Evolutionary conservation across 2,113 vertebrate species (phyloP).

Genomic region (Corapipo altera): DNA sequence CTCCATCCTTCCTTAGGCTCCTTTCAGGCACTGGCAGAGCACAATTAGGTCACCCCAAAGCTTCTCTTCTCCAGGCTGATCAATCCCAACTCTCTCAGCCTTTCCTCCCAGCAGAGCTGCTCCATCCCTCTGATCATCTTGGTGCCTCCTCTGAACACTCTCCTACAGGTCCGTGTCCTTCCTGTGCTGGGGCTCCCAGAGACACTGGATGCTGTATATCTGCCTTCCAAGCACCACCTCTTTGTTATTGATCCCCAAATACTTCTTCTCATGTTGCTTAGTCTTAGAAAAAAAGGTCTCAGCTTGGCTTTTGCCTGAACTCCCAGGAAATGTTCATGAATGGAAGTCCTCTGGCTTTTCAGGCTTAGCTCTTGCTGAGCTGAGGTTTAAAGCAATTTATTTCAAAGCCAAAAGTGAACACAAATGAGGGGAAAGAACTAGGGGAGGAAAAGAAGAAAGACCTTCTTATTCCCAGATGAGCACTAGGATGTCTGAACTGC

Average conservation of each 20-base stretch:
- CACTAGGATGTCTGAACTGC: background rate
- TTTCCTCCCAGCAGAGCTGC: too few relatives aligned
- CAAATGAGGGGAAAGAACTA: slow-evolving; percentile 13
- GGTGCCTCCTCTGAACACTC: background rate
- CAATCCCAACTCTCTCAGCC: too few relatives aligned
- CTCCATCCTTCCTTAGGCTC: too few relatives aligned
- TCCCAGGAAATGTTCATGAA: background rate
- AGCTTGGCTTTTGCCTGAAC: background rate
- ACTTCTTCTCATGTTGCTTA: background rate
- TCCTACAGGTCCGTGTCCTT: background rate
- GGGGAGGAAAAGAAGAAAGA: background rate
- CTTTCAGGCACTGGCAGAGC: too few relatives aligned
- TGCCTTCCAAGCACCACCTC: background rate
- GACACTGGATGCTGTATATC: background rate
- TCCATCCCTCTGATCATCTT: background rate
- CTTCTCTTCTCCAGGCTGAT: too few relatives aligned
- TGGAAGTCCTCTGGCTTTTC: slow-evolving; percentile 7
- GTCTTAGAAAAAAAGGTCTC: background rate
- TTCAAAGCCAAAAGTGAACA: slow-evolving; percentile 37
- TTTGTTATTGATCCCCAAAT: background rate
- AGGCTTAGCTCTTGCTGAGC: slow-evolving; percentile 34
- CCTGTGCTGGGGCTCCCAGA: background rate
- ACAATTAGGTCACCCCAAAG: too few relatives aligned
- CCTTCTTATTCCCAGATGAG: slow-evolving; percentile 11
- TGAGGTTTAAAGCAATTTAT: slow-evolving; percentile 54